Base-by-base conservation (phyloP, 1,140 invertebrate genomes). In the Hyles euphorbiae region DNA sequence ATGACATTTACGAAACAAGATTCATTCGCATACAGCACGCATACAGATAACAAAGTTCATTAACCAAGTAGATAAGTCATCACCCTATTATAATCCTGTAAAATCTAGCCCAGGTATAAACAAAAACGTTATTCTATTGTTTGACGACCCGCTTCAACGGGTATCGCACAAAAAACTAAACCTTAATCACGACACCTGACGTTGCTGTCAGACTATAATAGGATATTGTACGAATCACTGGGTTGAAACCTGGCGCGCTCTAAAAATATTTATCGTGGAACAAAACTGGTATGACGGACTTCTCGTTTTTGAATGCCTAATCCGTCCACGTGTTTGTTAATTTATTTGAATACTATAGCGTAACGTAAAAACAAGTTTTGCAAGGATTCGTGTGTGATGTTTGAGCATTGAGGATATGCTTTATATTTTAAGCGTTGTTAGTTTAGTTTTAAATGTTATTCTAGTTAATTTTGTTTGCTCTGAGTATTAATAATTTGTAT, bases 101-200 rank as follows among this genome's bases (percentile, higher is more conserved):
- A 44, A 43, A 34, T 43, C 11, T 43, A 45, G 11, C 8, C 33
- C 7, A 43, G 53, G 43, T 54, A 22, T 43, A 43, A 53, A 58
- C 11, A 36, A 58, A 58, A 53, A 44, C 36, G 22, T 11, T 12
- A 43, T 11, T 10, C 36, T 32, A 52, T 58, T 58, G 56, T 58
- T 54, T 8, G 34, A 40, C 8, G 54, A 34, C 12, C 36, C 60
- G 55, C 51, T 32, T 63, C 52, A 63, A 63, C 58, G 57, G 50
- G 32, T 46, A 52, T 60, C 7, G 33, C 36, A 57, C 33, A 62
- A 62, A 22, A 65, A 64, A 64, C 44, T 51, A 32, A 34, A 67
- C 66, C 64, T 61, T 68, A 55, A 66, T 72, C 68, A 68, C 58
- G 56, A 56, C 67, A 63, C 61, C 58, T 68, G 63, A 53, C 57